Evolutionary conservation across 2,113 vertebrate species (phyloP).

Genomic region (Rhinichthys klamathensis): DNA sequence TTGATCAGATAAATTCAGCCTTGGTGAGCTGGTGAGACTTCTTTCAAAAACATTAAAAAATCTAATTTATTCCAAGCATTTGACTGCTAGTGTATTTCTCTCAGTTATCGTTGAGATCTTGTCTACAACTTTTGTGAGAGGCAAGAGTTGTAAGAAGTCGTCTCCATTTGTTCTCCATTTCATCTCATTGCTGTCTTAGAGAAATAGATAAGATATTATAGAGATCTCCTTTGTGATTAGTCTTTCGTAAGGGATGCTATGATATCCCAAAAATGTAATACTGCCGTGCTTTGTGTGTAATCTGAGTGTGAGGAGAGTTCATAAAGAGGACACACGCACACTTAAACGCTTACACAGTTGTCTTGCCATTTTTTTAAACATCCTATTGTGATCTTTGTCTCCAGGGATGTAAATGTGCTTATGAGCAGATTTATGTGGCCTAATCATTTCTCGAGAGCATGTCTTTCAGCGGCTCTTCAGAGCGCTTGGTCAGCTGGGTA

Average conservation of each 20-base stretch:
- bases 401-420: slow-evolving; percentile 1
- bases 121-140: too few relatives aligned
- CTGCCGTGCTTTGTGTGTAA: background rate
- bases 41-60: too few relatives aligned
- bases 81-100: too few relatives aligned
- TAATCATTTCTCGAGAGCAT: slow-evolving; percentile 43
- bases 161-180: too few relatives aligned
- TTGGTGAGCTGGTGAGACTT: too few relatives aligned
- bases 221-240: slow-evolving; percentile 38
- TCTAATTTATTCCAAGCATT: too few relatives aligned
- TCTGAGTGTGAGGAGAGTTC: background rate
- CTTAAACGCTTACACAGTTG: background rate
- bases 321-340: background rate
- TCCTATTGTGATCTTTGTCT: slow-evolving; percentile 38
- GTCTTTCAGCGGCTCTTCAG: background rate
- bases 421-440: slow-evolving; percentile 21
- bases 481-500: background rate
- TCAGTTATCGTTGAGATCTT: too few relatives aligned
- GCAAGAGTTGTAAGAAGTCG: too few relatives aligned
- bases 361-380: slow-evolving; percentile 16
- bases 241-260: background rate
- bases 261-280: background rate
- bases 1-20: too few relatives aligned
- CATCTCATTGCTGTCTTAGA: background rate
- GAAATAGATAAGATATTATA: background rate